A percentile compares a stretch with the other conserved stretches of the same genome.
Evolutionary conservation across 2,113 vertebrate species (phyloP).

Genomic region (Vimba vimba): DNA sequence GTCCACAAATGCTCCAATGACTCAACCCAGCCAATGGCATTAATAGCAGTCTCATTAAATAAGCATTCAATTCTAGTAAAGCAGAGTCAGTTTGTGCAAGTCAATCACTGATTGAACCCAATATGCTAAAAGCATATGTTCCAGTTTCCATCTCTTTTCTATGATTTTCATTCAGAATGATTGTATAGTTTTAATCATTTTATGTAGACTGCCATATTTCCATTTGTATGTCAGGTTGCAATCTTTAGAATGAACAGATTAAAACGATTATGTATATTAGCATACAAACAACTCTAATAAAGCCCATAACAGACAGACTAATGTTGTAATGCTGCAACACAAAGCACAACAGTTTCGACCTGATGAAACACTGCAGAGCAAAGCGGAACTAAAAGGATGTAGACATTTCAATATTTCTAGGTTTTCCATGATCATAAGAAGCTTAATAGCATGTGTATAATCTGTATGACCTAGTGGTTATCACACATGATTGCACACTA

Average conservation of each 20-base stretch:
- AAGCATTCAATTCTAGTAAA: slow-evolving; percentile 37
- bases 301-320: too few relatives aligned
- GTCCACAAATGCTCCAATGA: background rate
- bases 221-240: background rate
- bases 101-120: background rate
- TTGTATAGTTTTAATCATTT: background rate
- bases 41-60: background rate
- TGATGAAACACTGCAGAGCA: too few relatives aligned
- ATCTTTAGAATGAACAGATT: background rate
- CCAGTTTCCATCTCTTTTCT: background rate
- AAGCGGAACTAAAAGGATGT: too few relatives aligned
- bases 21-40: background rate
- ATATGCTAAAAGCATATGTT: background rate
- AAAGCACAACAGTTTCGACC: too few relatives aligned
- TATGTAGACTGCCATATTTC: background rate
- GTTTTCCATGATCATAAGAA: too few relatives aligned
- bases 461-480: too few relatives aligned
- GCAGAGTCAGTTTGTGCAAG: background rate
- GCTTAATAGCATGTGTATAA: too few relatives aligned
- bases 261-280: background rate
- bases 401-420: too few relatives aligned
- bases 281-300: background rate
- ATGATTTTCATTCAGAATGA: background rate
- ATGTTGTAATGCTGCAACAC: too few relatives aligned
- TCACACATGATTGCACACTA: too few relatives aligned